phyloP scores from a whole-genome alignment of 2,113 vertebrate genomes.

The Physeter macrocephalus region DNA sequence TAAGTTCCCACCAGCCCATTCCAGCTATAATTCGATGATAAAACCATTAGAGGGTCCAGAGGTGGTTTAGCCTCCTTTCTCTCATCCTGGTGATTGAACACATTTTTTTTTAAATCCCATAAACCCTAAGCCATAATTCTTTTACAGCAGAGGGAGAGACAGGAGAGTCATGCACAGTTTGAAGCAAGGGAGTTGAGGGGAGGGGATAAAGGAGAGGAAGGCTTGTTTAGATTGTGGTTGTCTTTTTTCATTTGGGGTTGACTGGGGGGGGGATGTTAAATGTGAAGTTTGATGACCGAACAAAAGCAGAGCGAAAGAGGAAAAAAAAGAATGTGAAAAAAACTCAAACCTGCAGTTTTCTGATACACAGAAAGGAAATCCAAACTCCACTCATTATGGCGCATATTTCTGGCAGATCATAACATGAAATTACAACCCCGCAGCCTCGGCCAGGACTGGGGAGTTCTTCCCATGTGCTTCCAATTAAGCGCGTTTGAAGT shows the following conservation, averaged over 20 bases:
- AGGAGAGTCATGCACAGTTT: slow-evolving; percentile 28
- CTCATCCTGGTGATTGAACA: slow-evolving; percentile 56
- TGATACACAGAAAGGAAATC: slow-evolving; percentile 81
- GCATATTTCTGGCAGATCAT: slow-evolving; percentile 86
- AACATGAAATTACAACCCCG: slow-evolving; percentile 84
- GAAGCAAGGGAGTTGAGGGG: neutral
- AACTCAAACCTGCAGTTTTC: slow-evolving; percentile 73
- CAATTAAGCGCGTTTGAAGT: slow-evolving; percentile 87
- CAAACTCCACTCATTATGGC: slow-evolving; percentile 81
- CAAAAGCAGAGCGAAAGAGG: slow-evolving; percentile 75
- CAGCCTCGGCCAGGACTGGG: slow-evolving; percentile 79
- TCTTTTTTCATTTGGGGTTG: slow-evolving; percentile 65
- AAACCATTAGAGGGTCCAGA: slow-evolving; percentile 48
- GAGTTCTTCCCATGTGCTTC: slow-evolving; percentile 84
- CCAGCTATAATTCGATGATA: slow-evolving; percentile 35
- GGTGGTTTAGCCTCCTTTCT: slow-evolving; percentile 52
- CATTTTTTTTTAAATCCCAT: slow-evolving; percentile 52
- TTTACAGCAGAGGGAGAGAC: slow-evolving; percentile 52
- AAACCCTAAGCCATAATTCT: slow-evolving; percentile 64
- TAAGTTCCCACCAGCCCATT: neutral
- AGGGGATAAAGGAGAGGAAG: slow-evolving; percentile 16
- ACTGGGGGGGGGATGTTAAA: neutral
- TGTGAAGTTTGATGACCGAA: slow-evolving; percentile 72
- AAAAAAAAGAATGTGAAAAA: neutral
- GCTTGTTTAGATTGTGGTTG: neutral